These are phyloP conservation scores for Isoperla grammatica DNA, from an alignment of 2,888 invertebrate species.

Conservation along the genomic window DNA sequence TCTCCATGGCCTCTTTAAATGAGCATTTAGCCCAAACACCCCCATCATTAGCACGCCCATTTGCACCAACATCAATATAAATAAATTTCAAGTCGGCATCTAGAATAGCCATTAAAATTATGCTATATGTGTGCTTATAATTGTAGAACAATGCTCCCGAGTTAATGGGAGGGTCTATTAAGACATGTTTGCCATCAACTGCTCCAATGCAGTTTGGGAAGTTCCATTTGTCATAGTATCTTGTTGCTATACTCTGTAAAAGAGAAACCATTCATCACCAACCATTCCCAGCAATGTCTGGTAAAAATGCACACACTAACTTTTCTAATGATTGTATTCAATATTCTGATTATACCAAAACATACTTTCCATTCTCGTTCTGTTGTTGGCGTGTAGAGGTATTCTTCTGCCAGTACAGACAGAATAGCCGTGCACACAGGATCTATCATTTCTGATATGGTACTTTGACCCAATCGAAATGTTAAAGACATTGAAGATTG, in stretches of 20 bases:
- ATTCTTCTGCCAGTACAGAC: not conserved
- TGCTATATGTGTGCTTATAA: conserved; percentile 34
- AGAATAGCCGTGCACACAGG: not conserved
- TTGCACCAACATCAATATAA: conserved; percentile 22
- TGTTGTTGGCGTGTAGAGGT: not conserved
- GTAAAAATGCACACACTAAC: too few relatives aligned
- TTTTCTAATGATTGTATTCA: too few relatives aligned
- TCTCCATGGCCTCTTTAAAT: not conserved
- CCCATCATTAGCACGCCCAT: conserved; percentile 32
- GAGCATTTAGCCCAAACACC: conserved; percentile 26
- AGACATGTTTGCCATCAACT: conserved; percentile 20
- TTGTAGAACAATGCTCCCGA: conserved; percentile 36
- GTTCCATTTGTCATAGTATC: conserved; percentile 28
- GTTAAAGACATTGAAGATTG: conserved; percentile 1
- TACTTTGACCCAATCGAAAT: conserved; percentile 8
- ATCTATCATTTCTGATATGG: conserved; percentile 5
- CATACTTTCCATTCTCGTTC: not conserved
- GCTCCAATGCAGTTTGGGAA: conserved; percentile 33
- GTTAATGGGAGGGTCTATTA: conserved; percentile 32
- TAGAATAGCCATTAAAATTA: too few relatives aligned
- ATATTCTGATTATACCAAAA: too few relatives aligned
- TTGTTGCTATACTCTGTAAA: not conserved
- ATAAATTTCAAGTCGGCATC: too few relatives aligned
- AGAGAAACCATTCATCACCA: not conserved
- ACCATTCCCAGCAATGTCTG: too few relatives aligned